These are phyloP conservation scores for Adelognathus sp. DNA, from an alignment of 2,888 invertebrate genomes.

Conservation along the genomic window DNA sequence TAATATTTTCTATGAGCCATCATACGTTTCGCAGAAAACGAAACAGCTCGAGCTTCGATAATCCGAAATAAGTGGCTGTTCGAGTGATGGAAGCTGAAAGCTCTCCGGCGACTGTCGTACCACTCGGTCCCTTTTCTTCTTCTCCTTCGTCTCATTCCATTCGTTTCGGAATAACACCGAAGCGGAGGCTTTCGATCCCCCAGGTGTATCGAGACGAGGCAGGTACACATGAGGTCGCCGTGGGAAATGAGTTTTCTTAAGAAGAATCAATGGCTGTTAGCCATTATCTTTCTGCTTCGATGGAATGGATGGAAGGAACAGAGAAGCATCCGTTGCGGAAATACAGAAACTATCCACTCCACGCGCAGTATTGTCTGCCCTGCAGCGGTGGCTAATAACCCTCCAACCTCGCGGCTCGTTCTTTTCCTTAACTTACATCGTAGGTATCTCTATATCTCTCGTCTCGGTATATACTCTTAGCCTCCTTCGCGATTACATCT, in stretches of 20 bases:
- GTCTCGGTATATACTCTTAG: background rate
- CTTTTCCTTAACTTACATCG: conserved; percentile 49
- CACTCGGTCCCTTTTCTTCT: background rate
- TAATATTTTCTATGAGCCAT: background rate
- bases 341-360: conserved; percentile 48
- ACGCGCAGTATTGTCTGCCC: conserved; percentile 62
- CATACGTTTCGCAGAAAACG: background rate
- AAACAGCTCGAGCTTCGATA: conserved; percentile 25
- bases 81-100: conserved; percentile 10
- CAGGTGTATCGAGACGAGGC: conserved; percentile 53
- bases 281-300: conserved; percentile 56
- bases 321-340: background rate
- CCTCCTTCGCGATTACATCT: conserved; percentile 41
- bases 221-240: conserved; percentile 14
- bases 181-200: conserved; percentile 42
- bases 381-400: conserved; percentile 64
- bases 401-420: conserved; percentile 55
- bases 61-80: conserved; percentile 17
- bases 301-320: conserved; percentile 17
- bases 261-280: conserved; percentile 58
- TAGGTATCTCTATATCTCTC: background rate
- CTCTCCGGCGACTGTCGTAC: background rate
- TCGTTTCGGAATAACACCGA: conserved; percentile 14
- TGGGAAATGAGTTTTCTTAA: conserved; percentile 58
- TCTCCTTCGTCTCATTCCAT: background rate